These are phyloP conservation scores for Acholoe squamosa DNA, from an alignment of 2,888 invertebrate genomes.

Conservation along the genomic window DNA sequence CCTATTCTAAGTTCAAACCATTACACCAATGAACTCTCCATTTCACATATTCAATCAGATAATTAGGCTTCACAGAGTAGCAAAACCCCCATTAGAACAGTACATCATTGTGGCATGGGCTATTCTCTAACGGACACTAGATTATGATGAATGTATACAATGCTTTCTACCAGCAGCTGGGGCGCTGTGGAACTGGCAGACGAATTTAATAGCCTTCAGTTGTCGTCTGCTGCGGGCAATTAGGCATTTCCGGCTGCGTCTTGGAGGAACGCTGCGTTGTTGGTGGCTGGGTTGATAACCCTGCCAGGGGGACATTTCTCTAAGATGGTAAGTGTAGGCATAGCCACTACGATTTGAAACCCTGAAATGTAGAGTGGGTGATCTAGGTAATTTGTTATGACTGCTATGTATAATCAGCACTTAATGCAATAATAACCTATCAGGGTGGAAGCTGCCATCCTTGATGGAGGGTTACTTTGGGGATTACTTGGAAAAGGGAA, in stretches of 20 bases:
- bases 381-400: too few relatives aligned
- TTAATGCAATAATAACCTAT: too few relatives aligned
- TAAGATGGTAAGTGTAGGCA: too few relatives aligned
- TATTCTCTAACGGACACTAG: not conserved
- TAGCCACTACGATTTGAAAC: too few relatives aligned
- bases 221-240: not conserved
- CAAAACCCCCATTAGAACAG: not conserved
- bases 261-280: not conserved
- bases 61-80: not conserved
- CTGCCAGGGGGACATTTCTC: too few relatives aligned
- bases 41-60: not conserved
- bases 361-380: too few relatives aligned
- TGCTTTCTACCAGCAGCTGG: not conserved
- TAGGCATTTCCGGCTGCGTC: not conserved
- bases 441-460: too few relatives aligned
- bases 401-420: too few relatives aligned
- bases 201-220: not conserved
- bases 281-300: too few relatives aligned
- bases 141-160: not conserved
- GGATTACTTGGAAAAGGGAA: too few relatives aligned
- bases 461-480: too few relatives aligned
- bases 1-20: not conserved
- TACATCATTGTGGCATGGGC: not conserved
- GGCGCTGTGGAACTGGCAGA: not conserved
- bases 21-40: not conserved